Evolutionary conservation across 2,888 invertebrate genomes (phyloP).

Genomic region (Hypsopygia costalis): DNA sequence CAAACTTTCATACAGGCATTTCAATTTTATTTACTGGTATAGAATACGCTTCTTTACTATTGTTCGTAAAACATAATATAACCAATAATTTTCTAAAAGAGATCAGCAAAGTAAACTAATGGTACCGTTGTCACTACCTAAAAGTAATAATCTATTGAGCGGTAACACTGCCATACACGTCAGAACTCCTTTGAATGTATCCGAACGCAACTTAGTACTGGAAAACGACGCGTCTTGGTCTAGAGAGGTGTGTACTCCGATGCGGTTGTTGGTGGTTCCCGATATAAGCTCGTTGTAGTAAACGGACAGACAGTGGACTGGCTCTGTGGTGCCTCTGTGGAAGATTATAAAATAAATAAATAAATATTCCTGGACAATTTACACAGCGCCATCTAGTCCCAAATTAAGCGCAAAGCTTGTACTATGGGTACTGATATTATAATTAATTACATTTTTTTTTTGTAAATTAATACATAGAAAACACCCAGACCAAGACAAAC

Average conservation of each 20-base stretch:
- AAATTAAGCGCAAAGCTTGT: no score
- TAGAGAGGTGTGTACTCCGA: slow-evolving; percentile 90
- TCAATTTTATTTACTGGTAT: no score
- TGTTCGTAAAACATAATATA: no score
- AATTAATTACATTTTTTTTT: no score
- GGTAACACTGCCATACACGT: slow-evolving; percentile 95
- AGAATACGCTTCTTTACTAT: no score
- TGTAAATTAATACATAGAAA: no score
- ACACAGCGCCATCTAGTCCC: no score
- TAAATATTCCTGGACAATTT: no score
- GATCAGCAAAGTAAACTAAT: slow-evolving; percentile 89
- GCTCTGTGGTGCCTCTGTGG: slow-evolving; percentile 92
- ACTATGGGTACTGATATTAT: no score
- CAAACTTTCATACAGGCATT: no score
- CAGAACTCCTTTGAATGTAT: slow-evolving; percentile 94
- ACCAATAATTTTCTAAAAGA: no score
- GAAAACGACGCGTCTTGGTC: slow-evolving; percentile 88
- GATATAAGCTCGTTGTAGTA: slow-evolving; percentile 92
- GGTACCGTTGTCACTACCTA: slow-evolving; percentile 96
- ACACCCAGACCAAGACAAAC: no score
- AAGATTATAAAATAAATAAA: slow-evolving; percentile 2
- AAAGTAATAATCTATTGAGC: slow-evolving; percentile 91
- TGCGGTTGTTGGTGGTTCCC: slow-evolving; percentile 95
- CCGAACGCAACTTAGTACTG: slow-evolving; percentile 91
- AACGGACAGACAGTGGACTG: slow-evolving; percentile 92